phyloP scores from a whole-genome alignment of 2,797 vertebrate genomes.

The Basileuterus tristriatus region DNA sequence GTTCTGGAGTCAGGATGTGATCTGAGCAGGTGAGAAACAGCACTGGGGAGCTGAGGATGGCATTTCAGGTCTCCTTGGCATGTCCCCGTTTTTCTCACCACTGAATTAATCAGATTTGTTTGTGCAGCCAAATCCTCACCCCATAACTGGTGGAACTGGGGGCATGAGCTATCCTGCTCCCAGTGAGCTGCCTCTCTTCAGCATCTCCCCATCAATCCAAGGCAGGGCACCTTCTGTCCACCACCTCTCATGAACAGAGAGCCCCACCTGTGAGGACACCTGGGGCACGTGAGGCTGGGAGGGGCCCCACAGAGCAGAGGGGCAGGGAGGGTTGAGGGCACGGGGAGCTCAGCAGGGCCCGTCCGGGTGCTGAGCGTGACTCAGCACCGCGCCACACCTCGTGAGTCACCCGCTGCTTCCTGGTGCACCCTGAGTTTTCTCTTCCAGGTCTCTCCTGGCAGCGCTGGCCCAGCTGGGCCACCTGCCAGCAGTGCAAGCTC shows the following conservation, averaged over 20 bases:
- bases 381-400: conserved; percentile 49
- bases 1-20: rapidly evolving
- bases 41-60: rapidly evolving
- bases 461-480: background rate
- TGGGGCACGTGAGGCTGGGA: rapidly evolving
- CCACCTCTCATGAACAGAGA: background rate
- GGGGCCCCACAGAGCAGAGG: rapidly evolving
- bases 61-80: background rate
- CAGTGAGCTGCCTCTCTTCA: background rate
- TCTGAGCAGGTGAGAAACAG: background rate
- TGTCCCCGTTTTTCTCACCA: rapidly evolving
- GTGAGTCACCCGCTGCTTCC: conserved; percentile 60
- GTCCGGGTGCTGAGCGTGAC: background rate
- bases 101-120: background rate
- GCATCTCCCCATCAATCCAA: background rate
- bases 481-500: background rate
- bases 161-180: background rate
- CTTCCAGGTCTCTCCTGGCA: conserved; percentile 28
- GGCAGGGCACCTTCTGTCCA: background rate
- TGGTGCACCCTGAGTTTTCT: conserved; percentile 42
- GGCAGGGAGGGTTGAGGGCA: rapidly evolving
- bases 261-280: background rate
- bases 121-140: background rate
- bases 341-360: background rate
- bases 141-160: background rate